Evolutionary conservation across 2,888 invertebrate genomes (phyloP).

Genomic region (Cotesia congregata): DNA sequence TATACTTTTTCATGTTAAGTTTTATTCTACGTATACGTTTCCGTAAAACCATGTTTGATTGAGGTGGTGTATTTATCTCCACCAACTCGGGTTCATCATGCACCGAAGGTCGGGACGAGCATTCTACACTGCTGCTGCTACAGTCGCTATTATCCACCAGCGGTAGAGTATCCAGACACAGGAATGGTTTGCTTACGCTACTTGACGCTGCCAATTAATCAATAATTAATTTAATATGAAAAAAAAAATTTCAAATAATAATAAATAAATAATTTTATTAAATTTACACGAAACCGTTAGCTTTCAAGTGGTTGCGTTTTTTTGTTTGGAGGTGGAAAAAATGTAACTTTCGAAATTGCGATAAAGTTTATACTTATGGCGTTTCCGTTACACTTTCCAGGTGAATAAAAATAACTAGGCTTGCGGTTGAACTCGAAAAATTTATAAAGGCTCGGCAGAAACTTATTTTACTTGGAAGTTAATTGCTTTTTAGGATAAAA

Average conservation of each 20-base stretch:
- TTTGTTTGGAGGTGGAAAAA: background rate
- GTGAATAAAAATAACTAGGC: background rate
- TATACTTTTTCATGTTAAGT: conserved; percentile 90
- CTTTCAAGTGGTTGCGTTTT: background rate
- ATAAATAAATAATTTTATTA: background rate
- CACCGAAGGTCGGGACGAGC: conserved; percentile 70
- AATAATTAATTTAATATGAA: background rate
- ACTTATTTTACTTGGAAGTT: background rate
- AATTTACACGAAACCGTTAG: background rate
- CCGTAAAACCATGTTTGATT: conserved; percentile 87
- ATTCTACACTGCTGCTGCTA: conserved; percentile 69
- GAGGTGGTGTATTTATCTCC: conserved; percentile 75
- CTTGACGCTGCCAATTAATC: conserved; percentile 57
- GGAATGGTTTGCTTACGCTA: conserved; percentile 64
- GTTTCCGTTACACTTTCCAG: background rate
- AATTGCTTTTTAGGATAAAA: too few relatives aligned
- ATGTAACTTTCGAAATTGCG: conserved; percentile 2
- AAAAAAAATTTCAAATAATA: background rate
- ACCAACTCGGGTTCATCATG: conserved; percentile 71
- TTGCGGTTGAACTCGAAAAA: background rate
- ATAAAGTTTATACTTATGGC: background rate
- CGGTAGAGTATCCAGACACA: conserved; percentile 70
- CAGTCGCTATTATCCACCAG: conserved; percentile 72
- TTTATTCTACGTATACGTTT: conserved; percentile 90
- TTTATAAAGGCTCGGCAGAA: background rate